Base-by-base conservation (phyloP, 2,888 invertebrate genomes). In the Zygaena filipendulae region DNA sequence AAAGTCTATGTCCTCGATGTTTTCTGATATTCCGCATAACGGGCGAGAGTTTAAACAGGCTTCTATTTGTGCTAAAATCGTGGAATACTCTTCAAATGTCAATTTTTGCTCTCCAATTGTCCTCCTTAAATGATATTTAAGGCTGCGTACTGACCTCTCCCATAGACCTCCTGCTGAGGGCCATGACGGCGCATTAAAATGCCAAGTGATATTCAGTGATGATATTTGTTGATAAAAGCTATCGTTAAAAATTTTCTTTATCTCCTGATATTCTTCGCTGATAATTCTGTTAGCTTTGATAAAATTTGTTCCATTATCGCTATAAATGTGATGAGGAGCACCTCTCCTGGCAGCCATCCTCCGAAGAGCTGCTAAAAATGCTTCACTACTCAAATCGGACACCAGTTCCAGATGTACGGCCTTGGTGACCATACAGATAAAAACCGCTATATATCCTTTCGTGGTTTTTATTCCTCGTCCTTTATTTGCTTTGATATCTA, bases 11-110 rank as follows among this genome's bases (percentile, higher is more conserved):
- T 27, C 21, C 7, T 27, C 27, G 21, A 11, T 13, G n/a, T 30
- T 20, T 25, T 30, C 30, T 18, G 26, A 23, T 10, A 30, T 16
- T n/a, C 18, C 22, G 11, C 30, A 26, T 7, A 30, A 13, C 11
- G 30, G 23, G 7, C 32, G 12, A 4, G 31, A 31, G 23, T 31
- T 31, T 13, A 31, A 18, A 27, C 23, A 26, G n/a, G 27, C 31
- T 19, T 31, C 27, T 13, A 31, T 7, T 12, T 27, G 25, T 19
- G 31, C 22, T 13, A 31, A 18, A 8, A 31, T 8, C 10, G 31
- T 31, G 8, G 27, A 11, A n/a, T 27, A 31, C 13, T 31, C 31
- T 7, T 31, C 31, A 11, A 21, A 27, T 3, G 32, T 28, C 4
- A 32, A n/a, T 14, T 27, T 28, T 20, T 32, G 32, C 4, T 32